phyloP scores from a whole-genome alignment of 2,888 invertebrate species.

The Heliconius hortense region DNA sequence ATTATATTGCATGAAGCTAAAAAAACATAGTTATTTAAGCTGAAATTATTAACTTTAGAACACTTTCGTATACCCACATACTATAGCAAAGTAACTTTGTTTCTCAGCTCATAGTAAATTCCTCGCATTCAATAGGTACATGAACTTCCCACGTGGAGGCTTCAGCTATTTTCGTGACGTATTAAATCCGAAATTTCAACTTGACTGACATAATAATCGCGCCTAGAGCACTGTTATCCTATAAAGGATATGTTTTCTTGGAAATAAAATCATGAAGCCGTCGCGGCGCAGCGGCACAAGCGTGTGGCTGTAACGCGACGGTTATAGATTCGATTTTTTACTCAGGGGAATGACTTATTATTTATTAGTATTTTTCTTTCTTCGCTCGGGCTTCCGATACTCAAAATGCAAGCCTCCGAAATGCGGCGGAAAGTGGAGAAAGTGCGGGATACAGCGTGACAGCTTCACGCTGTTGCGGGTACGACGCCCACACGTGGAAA shows the following conservation, averaged over 20 bases:
- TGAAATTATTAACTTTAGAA: background rate
- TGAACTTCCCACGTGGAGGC: background rate
- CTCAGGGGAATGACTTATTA: too few species aligned
- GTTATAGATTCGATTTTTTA: background rate
- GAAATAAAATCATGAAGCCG: background rate
- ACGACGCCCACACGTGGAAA: background rate
- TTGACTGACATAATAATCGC: constrained; percentile 11
- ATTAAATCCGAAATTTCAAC: background rate
- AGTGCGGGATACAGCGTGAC: too few species aligned
- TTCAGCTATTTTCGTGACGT: constrained; percentile 7
- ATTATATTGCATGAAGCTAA: background rate
- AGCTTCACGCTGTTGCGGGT: background rate
- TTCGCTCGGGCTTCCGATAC: too few species aligned
- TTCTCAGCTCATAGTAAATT: constrained; percentile 3
- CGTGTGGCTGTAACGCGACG: background rate
- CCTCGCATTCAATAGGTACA: constrained; percentile 8
- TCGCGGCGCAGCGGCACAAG: background rate
- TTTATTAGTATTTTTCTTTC: too few species aligned
- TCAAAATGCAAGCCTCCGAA: too few species aligned
- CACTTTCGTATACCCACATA: background rate
- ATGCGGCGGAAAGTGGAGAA: too few species aligned
- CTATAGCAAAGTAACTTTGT: constrained; percentile 1
- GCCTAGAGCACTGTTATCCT: background rate
- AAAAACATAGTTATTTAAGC: background rate
- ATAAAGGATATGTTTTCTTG: constrained; percentile 1